These are phyloP conservation scores for Aptenodytes forsteri DNA, from an alignment of 2,113 vertebrate species.

Conservation along the genomic window DNA sequence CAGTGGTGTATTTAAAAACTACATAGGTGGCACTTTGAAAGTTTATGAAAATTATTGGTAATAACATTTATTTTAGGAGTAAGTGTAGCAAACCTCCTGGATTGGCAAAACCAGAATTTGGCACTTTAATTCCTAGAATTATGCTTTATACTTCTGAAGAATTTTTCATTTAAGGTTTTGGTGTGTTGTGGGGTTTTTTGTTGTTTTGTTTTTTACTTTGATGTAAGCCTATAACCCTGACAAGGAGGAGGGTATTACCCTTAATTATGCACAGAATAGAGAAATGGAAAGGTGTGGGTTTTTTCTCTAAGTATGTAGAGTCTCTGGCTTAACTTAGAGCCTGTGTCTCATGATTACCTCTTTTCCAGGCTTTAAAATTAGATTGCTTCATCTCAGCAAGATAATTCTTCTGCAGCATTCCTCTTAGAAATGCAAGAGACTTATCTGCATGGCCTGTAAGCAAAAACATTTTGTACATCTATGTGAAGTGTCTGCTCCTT, in stretches of 20 bases:
- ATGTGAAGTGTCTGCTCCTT: not conserved
- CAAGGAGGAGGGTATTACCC: not conserved
- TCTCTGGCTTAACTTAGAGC: not conserved
- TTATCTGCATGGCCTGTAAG: not conserved
- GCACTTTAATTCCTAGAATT: not conserved
- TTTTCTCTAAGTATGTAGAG: not conserved
- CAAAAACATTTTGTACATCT: not conserved
- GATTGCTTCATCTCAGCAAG: not conserved
- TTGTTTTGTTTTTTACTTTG: not conserved
- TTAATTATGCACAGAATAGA: not conserved
- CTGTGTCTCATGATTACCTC: not conserved
- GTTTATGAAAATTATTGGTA: not conserved
- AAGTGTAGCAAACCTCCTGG: not conserved
- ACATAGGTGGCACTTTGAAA: not conserved
- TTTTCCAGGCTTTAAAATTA: not conserved
- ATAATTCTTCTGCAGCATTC: not conserved
- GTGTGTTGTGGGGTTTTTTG: not conserved
- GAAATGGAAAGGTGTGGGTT: not conserved
- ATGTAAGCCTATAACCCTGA: not conserved
- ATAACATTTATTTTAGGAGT: not conserved
- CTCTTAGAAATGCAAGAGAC: not conserved
- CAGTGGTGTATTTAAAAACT: not conserved
- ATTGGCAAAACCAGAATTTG: not conserved
- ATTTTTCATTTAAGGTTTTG: not conserved
- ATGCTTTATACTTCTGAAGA: not conserved